Evolutionary conservation across 2,113 vertebrate species (phyloP).

Genomic region (Macquaria australasica): DNA sequence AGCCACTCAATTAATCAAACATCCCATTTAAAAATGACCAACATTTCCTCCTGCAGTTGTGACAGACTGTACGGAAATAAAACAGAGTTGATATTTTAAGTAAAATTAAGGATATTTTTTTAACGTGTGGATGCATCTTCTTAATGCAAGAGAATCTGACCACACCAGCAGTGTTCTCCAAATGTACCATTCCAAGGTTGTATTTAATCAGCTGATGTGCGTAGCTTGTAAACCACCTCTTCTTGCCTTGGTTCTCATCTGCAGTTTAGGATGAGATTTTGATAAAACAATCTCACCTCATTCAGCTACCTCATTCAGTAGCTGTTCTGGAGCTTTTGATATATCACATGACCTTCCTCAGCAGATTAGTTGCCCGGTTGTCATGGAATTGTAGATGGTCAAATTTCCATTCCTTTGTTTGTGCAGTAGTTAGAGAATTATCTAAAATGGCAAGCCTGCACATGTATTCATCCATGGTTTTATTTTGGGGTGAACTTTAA

Average conservation of each 20-base stretch:
- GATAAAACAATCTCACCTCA: neutral
- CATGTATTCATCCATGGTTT: conserved; percentile 1
- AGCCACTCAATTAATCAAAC: conserved; percentile 17
- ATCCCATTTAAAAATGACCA: neutral
- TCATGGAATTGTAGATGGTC: neutral
- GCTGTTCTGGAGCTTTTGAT: neutral
- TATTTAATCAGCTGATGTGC: conserved; percentile 20
- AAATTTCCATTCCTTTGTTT: no score
- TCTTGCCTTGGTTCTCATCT: neutral
- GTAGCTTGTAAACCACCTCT: neutral
- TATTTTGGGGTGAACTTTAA: conserved; percentile 7
- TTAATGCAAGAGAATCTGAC: conserved; percentile 3
- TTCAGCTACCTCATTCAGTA: no score
- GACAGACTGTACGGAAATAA: neutral
- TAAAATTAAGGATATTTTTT: neutral
- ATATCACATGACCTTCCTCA: neutral
- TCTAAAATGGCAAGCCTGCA: neutral
- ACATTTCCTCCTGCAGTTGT: neutral
- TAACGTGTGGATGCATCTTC: neutral
- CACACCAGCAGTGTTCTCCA: conserved; percentile 15
- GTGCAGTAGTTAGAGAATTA: neutral
- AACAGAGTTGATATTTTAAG: neutral
- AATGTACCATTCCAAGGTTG: conserved; percentile 6
- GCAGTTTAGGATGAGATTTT: neutral
- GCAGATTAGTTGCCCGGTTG: neutral